phyloP scores from a whole-genome alignment of 2,797 vertebrate species.

The Poecilia picta region DNA sequence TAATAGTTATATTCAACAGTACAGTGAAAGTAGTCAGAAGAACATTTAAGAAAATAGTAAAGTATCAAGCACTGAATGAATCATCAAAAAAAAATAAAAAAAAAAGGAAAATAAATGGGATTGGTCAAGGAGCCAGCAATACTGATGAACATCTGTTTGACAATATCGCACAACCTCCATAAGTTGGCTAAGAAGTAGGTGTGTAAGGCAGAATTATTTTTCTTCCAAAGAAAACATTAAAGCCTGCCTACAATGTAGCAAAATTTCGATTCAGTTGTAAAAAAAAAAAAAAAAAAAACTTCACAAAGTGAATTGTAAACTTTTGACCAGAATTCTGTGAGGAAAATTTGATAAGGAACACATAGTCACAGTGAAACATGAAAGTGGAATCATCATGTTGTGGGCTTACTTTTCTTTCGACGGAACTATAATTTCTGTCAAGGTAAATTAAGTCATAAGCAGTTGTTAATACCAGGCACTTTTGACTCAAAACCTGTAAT shows the following conservation, averaged over 20 bases:
- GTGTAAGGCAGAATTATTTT: not conserved
- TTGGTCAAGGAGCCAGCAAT: not conserved
- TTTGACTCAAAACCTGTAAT: not conserved
- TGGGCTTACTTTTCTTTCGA: not conserved
- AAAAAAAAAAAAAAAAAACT: too few species aligned
- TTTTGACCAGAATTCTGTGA: not conserved
- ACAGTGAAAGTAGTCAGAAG: not conserved
- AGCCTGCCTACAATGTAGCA: not conserved
- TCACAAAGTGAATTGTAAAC: not conserved
- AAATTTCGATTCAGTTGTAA: not conserved
- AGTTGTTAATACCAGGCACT: not conserved
- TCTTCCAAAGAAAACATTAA: not conserved
- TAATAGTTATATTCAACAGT: not conserved
- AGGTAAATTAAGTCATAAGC: not conserved
- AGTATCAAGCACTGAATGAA: not conserved
- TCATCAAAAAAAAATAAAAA: too few species aligned
- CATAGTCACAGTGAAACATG: not conserved
- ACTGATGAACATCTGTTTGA: not conserved
- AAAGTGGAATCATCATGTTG: not conserved
- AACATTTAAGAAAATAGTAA: not conserved
- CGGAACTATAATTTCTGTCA: not conserved
- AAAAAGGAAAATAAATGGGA: not conserved
- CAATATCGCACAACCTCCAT: not conserved
- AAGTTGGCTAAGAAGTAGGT: not conserved
- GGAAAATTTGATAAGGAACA: not conserved